Evolutionary conservation across 2,888 invertebrate genomes (phyloP).

Genomic region (Apamea sordens): DNA sequence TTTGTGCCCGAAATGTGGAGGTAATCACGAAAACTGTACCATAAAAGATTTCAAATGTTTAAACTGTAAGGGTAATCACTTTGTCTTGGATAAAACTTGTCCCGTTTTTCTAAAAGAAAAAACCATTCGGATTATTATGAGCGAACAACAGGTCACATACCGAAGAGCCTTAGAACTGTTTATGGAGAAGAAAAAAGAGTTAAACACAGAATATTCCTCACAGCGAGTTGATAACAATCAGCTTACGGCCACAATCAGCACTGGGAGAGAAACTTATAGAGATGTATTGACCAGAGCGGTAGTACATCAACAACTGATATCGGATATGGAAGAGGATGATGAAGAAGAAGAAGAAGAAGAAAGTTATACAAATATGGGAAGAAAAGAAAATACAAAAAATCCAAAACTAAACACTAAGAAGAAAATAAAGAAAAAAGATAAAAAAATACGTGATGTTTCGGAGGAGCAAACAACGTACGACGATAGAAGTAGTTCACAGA

Average conservation of each 20-base stretch:
- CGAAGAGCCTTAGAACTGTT: neutral
- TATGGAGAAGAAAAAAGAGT: neutral
- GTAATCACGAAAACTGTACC: neutral
- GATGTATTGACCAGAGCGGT: neutral
- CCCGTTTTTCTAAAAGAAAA: neutral
- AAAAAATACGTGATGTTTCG: neutral
- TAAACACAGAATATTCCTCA: too few species aligned
- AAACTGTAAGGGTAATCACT: constrained; percentile 9
- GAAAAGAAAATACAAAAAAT: neutral
- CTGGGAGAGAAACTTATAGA: neutral
- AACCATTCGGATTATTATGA: neutral
- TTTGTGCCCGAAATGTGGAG: constrained; percentile 4
- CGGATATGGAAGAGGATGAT: too few species aligned
- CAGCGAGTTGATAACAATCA: too few species aligned
- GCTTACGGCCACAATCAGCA: too few species aligned
- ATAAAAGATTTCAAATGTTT: neutral
- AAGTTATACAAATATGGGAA: neutral
- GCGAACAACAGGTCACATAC: constrained; percentile 9
- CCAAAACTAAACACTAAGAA: neutral
- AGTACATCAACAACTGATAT: neutral
- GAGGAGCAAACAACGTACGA: neutral
- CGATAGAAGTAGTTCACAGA: neutral
- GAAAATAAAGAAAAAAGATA: neutral
- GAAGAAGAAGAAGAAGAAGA: too few species aligned
- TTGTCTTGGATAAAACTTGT: neutral